These are phyloP conservation scores for Axis porcinus DNA, from an alignment of 2,113 vertebrate species.

Conservation along the genomic window DNA sequence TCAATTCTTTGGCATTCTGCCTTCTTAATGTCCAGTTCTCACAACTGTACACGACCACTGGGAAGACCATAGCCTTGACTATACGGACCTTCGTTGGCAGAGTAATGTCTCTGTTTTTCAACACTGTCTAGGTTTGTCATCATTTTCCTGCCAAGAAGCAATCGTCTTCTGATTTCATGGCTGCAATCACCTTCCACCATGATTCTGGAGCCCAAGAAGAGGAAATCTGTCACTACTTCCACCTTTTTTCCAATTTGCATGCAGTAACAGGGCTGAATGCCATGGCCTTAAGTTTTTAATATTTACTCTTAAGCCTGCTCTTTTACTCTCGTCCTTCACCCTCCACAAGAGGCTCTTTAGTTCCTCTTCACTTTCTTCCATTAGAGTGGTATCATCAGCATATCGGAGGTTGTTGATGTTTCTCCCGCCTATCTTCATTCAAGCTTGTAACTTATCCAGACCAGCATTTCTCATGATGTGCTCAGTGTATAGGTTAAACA, in stretches of 20 bases:
- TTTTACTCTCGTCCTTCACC: not conserved
- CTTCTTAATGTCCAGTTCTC: not conserved
- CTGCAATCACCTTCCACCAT: not conserved
- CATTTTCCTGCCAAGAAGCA: not conserved
- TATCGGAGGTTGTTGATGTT: not conserved
- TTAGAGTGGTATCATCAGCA: not conserved
- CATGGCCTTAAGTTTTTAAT: not conserved
- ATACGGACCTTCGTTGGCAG: fast-evolving
- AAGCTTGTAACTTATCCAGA: not conserved
- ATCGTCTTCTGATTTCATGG: not conserved
- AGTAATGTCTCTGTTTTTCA: not conserved
- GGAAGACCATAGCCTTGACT: not conserved
- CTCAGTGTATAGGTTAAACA: not conserved
- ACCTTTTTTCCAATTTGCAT: not conserved
- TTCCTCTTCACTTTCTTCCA: not conserved
- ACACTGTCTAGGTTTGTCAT: not conserved
- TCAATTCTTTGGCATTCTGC: not conserved
- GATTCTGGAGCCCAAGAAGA: not conserved
- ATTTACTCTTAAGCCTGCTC: not conserved
- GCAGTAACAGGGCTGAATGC: not conserved
- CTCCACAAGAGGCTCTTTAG: not conserved
- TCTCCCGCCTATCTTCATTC: not conserved
- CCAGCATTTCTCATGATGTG: not conserved
- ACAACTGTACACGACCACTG: not conserved
- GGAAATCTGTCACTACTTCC: not conserved